phyloP scores from a whole-genome alignment of 2,797 vertebrate species.

The Hemibagrus guttatus region DNA sequence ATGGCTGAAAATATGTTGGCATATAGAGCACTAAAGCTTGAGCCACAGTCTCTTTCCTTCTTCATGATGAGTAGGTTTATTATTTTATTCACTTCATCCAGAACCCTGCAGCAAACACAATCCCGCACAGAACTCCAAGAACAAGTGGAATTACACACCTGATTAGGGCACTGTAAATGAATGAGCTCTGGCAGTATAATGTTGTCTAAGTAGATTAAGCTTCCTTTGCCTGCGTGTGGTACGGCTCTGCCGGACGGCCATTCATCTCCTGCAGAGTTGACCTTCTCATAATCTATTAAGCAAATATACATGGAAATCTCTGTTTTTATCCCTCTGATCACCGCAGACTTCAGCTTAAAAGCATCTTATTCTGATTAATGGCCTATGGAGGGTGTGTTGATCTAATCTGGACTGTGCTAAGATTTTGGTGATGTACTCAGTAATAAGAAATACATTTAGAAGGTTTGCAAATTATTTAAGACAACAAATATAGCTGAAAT shows the following conservation, averaged over 20 bases:
- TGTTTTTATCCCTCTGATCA: neutral
- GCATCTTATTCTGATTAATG: neutral
- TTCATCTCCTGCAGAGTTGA: slow-evolving; percentile 50
- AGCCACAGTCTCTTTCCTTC: too few species aligned
- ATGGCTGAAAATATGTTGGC: too few species aligned
- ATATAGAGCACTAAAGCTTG: neutral
- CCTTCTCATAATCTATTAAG: slow-evolving; percentile 55
- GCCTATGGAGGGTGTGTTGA: neutral
- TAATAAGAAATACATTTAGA: neutral
- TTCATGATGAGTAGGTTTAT: neutral
- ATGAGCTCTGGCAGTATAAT: slow-evolving; percentile 53
- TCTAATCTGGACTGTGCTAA: neutral
- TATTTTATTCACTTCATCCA: slow-evolving; percentile 20
- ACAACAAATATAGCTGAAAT: neutral
- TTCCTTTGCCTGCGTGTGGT: slow-evolving; percentile 49
- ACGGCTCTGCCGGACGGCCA: slow-evolving; percentile 45
- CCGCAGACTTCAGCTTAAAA: neutral
- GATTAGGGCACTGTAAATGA: slow-evolving; percentile 58
- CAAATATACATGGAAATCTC: slow-evolving; percentile 34
- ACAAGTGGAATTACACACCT: slow-evolving; percentile 56
- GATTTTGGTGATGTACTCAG: neutral
- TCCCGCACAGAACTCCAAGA: slow-evolving; percentile 57
- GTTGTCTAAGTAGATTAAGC: slow-evolving; percentile 52
- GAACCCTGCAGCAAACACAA: slow-evolving; percentile 8
- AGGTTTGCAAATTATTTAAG: neutral